Base-by-base conservation (phyloP, 2,888 invertebrate genomes). In the Clusia tigrina region DNA sequence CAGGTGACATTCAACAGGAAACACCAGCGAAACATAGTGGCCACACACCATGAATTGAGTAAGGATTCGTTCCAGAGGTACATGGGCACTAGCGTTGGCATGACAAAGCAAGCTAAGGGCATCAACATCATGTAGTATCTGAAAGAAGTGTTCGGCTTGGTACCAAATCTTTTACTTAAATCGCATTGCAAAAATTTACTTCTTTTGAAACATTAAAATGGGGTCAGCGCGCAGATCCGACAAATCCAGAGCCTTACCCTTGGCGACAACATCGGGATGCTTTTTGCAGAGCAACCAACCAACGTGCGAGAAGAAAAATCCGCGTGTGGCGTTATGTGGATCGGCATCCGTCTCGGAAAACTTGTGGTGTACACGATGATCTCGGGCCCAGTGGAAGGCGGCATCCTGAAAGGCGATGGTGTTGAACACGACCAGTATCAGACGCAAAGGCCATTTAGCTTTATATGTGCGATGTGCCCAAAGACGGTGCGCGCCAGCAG, bases 401-500 rank as follows among this genome's bases (percentile, higher is more conserved):
- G 91, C 88, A 79, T 92, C 91, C 89, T 92, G 96, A 84, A 95
- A 94, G 58, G 98, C 96, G 38, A 96, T 79, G 1, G 95, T 93
- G 83, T 98, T 95, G 85, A 92, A 91, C 48, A 91, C 70, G 32
- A 91, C 87, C 59, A 98, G 86, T 38, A 97, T 85, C 6, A 95
- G 74, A 71, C 93, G 87, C 1, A 97, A 86, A 0, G 95, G 98
- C 88, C 91, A 89, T 83, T 90, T 95, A 1, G 97, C 98, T 85
- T 96, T 97, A 86, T 96, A 98, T 0, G 96, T 89, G 77, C 93
- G 90, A 85, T 98, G 98, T 0, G 97, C 89, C 96, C 97, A 98
- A 32, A 97, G 88, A 71, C 98, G 87, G 84, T 98, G 98, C 1
- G 95, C 95, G 17, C 98, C 98, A 3, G 96, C 97, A 2, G 98